Evolutionary conservation across 2,888 invertebrate genomes (phyloP), one percentile per base, ranked within the genome.

Genomic region (Rhagonycha lutea): DNA sequence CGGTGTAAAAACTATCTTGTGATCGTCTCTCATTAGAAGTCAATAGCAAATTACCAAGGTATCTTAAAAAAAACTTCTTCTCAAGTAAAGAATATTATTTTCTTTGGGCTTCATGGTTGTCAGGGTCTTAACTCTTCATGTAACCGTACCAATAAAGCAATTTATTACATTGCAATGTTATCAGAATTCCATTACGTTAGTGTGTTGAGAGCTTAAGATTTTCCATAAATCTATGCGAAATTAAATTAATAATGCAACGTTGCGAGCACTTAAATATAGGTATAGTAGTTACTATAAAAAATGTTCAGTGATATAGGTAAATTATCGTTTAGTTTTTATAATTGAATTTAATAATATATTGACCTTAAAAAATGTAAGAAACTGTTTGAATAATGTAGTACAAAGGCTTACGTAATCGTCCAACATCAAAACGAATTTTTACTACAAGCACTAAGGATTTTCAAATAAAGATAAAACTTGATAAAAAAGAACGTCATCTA

Each of bases 401-500:
- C 47, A 47, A 47, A 47, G 47, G 47, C n/a, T 32, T 47, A 47
- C 47, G 47, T 47, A 47, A 47, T 47, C 47, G 47, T 47, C 47
- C n/a, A 47, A 47, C 47, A 47, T 47, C 47, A 47, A 47, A 47
- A 47, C n/a, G 47, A 47, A 47, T 47, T 47, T 47, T 47, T 47
- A 47, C 47, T 47, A 47, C 47, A 47, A 47, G 47, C 47, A 47
- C 47, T 47, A 47, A 47, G 47, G 47, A 47, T 47, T 47, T 47
- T 47, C 47, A 47, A 47, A 47, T 47, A 47, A 47, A 47, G 47
- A 47, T 47, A 47, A 47, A 47, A 47, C 47, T 47, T 24, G 63
- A 65, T 65, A 65, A 65, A 65, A 62, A 62, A 65, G 24, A 47
- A 65, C 63, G 63, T 24, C 18, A 65, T 65, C 24, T 69, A 69